Base-by-base conservation (phyloP, 2,888 invertebrate species). In the Eurytoma adleriae region DNA sequence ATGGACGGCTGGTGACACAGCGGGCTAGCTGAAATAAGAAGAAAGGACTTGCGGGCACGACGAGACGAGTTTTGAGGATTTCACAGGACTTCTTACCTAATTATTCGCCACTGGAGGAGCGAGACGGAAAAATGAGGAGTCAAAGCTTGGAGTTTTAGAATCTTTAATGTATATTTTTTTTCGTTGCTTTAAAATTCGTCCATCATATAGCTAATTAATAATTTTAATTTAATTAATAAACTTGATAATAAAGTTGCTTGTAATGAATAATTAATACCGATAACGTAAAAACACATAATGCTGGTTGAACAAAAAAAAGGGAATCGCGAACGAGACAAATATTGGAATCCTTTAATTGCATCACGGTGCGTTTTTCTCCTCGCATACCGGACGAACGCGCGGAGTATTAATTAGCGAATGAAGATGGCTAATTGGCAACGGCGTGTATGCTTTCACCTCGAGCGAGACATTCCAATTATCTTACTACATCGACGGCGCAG, bases 361-460 rank as follows among this genome's bases (percentile, higher is more conserved):
- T 62, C 62, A 69, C 40, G 66, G 69, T 20, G n/a, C 50, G 50
- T 40, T 56, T 66, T 73, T 73, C 12, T 59, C 30, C 48, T 57
- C n/a, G 18, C 7, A 24, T 27, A 27, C 48, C 12, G 18, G 64
- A 64, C 48, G 48, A 18, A 27, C 61, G 7, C n/a, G 50, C 62
- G 18, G 40, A 52, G 12, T 54, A 73, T 78, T 78, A 78, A 78
- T 78, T 78, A 78, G 73, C 56, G 40, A 68, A 73, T 68, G 68
- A 68, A 78, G 62, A 62, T 68, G 18, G n/a, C 78, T 78, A 78
- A 78, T 78, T 78, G 72, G 56, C 78, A 59, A 67, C 27, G 50
- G 52, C 69, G 64, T 40, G 27, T 61, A 48, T 57, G 57, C 76
- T 76, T 76, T 76, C 76, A 62, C 69, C 69, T 20, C 27, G 67